Conservation (phyloP, 2,888 invertebrate species). For the Lordiphosa andalusiaca region DNA sequence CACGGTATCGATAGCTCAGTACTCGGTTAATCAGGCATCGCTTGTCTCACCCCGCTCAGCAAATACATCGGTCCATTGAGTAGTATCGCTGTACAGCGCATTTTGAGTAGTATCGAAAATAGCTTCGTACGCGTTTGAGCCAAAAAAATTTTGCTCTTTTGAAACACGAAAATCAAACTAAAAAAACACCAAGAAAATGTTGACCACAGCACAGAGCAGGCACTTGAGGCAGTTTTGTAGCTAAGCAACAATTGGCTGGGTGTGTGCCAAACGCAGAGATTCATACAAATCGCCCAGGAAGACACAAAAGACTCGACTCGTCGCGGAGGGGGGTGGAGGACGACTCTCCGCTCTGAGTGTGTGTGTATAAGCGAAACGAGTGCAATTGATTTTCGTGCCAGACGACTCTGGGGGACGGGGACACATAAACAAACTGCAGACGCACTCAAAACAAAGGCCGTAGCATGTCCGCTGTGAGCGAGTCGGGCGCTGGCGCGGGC, state of each 20-base stretch:
- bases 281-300: conserved; percentile 21
- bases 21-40: no score
- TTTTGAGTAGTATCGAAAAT: conserved; percentile 40
- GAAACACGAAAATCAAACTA: conserved; percentile 8
- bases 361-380: conserved; percentile 55
- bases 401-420: no score
- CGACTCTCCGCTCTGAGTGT: conserved; percentile 19
- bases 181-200: no score
- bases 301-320: conserved; percentile 23
- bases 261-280: conserved; percentile 8
- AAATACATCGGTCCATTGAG: neutral
- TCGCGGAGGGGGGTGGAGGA: conserved; percentile 22
- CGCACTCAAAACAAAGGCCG: conserved; percentile 6
- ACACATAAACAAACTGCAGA: conserved; percentile 43
- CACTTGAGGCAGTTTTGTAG: neutral
- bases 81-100: neutral
- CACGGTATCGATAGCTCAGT: neutral
- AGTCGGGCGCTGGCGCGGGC: conserved; percentile 25
- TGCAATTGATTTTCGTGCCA: conserved; percentile 51
- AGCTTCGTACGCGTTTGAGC: conserved; percentile 53
- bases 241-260: neutral
- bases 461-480: conserved; percentile 46
- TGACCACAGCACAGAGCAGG: no score
- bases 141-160: conserved; percentile 35
- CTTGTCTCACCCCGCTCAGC: no score